Evolutionary conservation across 2,113 vertebrate species (phyloP), one percentile per base, ranked within the genome.

Genomic region (Brachionichthys hirsutus): DNA sequence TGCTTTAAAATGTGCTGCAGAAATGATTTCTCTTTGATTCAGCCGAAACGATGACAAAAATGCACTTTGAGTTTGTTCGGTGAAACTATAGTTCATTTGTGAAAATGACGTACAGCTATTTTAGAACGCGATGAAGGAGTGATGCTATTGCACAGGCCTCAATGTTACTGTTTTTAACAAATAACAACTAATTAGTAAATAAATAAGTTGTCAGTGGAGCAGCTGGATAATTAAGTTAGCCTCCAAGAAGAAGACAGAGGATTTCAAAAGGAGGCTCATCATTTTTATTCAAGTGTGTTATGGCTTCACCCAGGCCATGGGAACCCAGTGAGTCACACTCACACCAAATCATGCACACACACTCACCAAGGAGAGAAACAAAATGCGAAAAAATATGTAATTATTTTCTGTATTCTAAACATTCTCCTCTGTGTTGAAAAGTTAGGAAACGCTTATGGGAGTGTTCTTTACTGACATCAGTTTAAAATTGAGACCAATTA

Each of bases 211-310:
- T 38, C 8, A 49, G 58, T 54, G 13, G 49, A 6, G 16, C 34
- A 17, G 15, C 6, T 46, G 36, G 12, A 0, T 10, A 50, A 43
- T 30, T 17, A 54, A 16, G 34, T 62, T 12, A 54, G 13, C 30
- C 24, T 4, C 5, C 40, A 64, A 44, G 52, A 76, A 63, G 24
- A 73, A 70, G 60, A 78, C 59, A 79, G 64, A 59, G 44, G n/a
- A 38, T 61, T 83, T 84, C 53, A 81, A 79, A 88, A 79, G 81
- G 75, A 88, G 81, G 80, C 86, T 90, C 72, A 87, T 72, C 60
- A 67, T 83, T 89, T 89, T 91, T 87, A 91, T 91, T 90, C 73
- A 84, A 90, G 83, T 89, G 83, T 80, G 85, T 80, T 72, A 87
- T 82, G 75, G 80, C 85, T 85, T 86, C 84, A 80, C 55, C 63